Evolutionary conservation across 2,888 invertebrate species (phyloP), one percentile per base, ranked within the genome.

Genomic region (Apodemia hepburni): DNA sequence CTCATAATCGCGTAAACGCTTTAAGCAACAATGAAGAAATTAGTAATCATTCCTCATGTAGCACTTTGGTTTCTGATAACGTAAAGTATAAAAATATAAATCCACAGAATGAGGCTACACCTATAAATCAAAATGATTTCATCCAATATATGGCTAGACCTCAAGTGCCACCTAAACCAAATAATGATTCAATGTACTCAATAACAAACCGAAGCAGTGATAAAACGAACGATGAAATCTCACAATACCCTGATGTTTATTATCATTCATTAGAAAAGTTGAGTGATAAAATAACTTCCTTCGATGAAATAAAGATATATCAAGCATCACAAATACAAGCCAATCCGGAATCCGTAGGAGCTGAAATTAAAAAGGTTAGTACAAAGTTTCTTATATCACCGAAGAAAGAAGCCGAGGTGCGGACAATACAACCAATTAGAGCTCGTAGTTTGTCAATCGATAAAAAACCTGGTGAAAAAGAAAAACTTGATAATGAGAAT

Each of bases 351-450:
- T 85, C 91, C 7, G 91, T 91, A 11, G 87, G 91, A 15, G 91
- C 91, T 18, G 88, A 91, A 78, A 90, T 91, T 67, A 91, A 90
- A 74, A 82, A 79, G 76, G 88, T 89, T 3, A 88, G 87, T 66
- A 90, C 90, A 17, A 86, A 79, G 70, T 87, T 89, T 71, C 70
- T 88, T 6, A 87, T 91, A 69, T 90, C 90, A 3, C 91, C 91
- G 6, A 91, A 89, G 74, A 91, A 89, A 73, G 89, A 91, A 80
- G 87, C 91, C 0, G 87, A 85, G 69, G 90, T 91, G 8, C 74
- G 89, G 59, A 88, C 82, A 27, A 84, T 88, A 59, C 85, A 90
- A 71, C 89, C 91, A 1, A 88, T 77, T 0, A 75, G 88, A 73
- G 91, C 91, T 17, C 77, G 87, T 66, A 89, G 87, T 69, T 78